Conservation (phyloP, 2,888 invertebrate species). For the Crematogaster levior region DNA sequence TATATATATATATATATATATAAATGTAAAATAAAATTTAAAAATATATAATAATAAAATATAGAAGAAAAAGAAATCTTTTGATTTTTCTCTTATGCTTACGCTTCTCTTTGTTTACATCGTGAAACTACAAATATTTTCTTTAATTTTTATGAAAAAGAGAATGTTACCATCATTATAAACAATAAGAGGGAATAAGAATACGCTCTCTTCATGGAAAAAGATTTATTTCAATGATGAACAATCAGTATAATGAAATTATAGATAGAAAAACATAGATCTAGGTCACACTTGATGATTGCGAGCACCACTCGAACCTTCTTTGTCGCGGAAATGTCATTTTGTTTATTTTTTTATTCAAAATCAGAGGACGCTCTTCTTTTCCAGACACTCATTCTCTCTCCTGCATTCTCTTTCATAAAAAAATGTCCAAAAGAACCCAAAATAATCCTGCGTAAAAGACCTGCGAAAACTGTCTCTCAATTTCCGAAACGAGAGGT, state of each 20-base stretch:
- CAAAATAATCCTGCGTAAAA: background rate
- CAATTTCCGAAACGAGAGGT: slow-evolving; percentile 12
- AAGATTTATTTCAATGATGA: slow-evolving; percentile 67
- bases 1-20: no score
- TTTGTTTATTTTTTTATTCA: background rate
- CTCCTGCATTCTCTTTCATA: background rate
- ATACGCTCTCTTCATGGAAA: slow-evolving; percentile 51
- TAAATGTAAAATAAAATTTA: background rate
- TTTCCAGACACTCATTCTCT: background rate
- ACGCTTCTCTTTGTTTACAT: background rate
- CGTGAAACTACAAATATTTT: background rate
- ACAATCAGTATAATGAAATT: slow-evolving; percentile 34
- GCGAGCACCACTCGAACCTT: slow-evolving; percentile 29
- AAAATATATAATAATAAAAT: background rate
- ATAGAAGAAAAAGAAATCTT: background rate
- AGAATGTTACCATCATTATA: background rate
- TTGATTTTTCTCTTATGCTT: background rate
- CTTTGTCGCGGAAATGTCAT: slow-evolving; percentile 32
- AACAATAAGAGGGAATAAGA: background rate
- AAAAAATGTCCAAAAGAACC: background rate
- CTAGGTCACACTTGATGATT: slow-evolving; percentile 25
- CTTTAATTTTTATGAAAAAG: background rate
- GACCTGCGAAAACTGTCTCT: background rate
- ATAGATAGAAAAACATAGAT: slow-evolving; percentile 54
- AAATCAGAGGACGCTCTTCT: slow-evolving; percentile 12